A percentile compares a stretch with the other conserved stretches of the same genome.
These are phyloP conservation scores for Oeneis ivallda DNA, from an alignment of 2,888 invertebrate genomes.

Conservation along the genomic window DNA sequence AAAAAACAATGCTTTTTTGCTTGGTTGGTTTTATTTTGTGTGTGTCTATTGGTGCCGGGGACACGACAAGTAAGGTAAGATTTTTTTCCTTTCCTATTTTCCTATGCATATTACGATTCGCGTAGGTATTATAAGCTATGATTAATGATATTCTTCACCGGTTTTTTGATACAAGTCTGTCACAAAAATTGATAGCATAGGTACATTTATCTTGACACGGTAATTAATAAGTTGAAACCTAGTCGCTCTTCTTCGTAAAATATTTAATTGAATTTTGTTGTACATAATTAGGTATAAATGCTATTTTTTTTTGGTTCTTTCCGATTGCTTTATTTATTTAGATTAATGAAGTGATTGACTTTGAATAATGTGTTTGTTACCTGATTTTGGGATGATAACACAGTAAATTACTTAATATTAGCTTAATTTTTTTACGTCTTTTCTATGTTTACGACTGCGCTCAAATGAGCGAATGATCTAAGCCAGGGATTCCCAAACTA, in stretches of 20 bases:
- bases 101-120: not conserved
- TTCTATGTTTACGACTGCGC: no score
- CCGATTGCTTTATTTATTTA: no score
- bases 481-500: no score
- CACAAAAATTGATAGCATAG: slow-evolving; percentile 6
- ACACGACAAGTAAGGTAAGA: slow-evolving; percentile 56
- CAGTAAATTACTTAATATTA: no score
- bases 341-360: no score
- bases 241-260: not conserved
- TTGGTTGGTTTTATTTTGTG: slow-evolving; percentile 54
- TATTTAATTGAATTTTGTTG: not conserved
- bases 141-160: slow-evolving; percentile 6
- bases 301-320: not conserved
- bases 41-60: slow-evolving; percentile 45
- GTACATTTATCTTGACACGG: not conserved
- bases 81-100: slow-evolving; percentile 35
- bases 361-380: no score
- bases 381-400: no score
- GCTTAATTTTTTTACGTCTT: no score
- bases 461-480: no score
- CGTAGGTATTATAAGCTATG: not conserved
- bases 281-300: not conserved
- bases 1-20: slow-evolving; percentile 52
- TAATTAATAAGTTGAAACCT: not conserved
- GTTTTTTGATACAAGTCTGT: not conserved